These are phyloP conservation scores for Cardinalis cardinalis DNA, from an alignment of 2,113 vertebrate species.

Conservation along the genomic window DNA sequence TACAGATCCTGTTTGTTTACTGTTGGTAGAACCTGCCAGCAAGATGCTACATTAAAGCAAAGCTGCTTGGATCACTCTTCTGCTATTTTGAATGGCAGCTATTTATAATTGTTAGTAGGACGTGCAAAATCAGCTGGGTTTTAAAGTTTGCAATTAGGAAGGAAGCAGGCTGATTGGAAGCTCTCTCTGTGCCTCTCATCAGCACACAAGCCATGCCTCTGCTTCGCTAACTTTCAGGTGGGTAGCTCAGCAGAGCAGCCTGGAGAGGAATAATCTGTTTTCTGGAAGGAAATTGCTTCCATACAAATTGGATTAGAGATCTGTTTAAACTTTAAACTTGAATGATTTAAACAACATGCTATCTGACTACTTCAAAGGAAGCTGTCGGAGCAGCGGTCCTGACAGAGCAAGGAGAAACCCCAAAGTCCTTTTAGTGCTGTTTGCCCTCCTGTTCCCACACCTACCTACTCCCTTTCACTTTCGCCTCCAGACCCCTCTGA, in stretches of 20 bases:
- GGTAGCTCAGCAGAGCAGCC: constrained; percentile 43
- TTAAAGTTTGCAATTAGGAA: constrained; percentile 61
- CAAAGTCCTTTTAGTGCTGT: neutral
- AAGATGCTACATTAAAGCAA: constrained; percentile 46
- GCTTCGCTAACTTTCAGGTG: constrained; percentile 33
- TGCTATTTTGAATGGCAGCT: constrained; percentile 57
- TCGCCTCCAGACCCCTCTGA: neutral
- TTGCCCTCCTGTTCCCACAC: neutral
- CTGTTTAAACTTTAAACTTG: constrained; percentile 62
- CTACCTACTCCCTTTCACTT: neutral
- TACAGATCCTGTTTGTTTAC: constrained; percentile 46
- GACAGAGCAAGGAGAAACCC: neutral
- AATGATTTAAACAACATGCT: constrained; percentile 55
- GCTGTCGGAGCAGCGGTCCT: neutral
- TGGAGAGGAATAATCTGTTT: constrained; percentile 59
- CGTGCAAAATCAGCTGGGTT: constrained; percentile 59
- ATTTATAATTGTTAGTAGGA: constrained; percentile 67
- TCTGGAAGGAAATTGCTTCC: constrained; percentile 64
- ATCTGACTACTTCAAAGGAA: neutral
- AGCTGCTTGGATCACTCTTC: constrained; percentile 31
- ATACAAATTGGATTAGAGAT: constrained; percentile 56
- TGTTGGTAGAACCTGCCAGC: constrained; percentile 39
- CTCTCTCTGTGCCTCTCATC: neutral
- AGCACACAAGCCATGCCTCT: constrained; percentile 30
- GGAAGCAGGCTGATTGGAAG: constrained; percentile 52